phyloP scores from a whole-genome alignment of 2,797 vertebrate genomes.

The Nyctalus aviator region DNA sequence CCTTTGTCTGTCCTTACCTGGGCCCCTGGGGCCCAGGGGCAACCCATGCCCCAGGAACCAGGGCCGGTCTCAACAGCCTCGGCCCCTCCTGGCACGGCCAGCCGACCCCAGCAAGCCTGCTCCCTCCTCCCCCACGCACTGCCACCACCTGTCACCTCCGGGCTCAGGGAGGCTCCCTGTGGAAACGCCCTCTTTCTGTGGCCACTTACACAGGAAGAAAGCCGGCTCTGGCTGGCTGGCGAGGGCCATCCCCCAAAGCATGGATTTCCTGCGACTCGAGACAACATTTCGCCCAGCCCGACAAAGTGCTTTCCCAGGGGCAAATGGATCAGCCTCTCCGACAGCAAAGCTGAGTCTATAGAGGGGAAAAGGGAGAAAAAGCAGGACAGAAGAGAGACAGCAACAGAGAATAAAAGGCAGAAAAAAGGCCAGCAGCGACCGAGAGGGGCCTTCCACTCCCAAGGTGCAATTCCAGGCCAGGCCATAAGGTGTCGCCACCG shows the following conservation, averaged over 20 bases:
- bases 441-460: background rate
- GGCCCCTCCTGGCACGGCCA: background rate
- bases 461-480: background rate
- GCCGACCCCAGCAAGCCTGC: fast-evolving
- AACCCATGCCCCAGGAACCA: background rate
- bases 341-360: conserved; percentile 58
- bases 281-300: conserved; percentile 45
- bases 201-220: conserved; percentile 52
- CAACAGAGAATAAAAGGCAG: conserved; percentile 7
- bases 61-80: background rate
- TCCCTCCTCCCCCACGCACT: background rate
- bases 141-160: background rate
- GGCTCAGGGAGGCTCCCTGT: background rate
- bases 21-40: background rate
- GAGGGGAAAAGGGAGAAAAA: conserved; percentile 34
- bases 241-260: conserved; percentile 69
- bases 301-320: conserved; percentile 55
- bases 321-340: conserved; percentile 58
- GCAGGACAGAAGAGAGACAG: conserved; percentile 55
- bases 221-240: conserved; percentile 58
- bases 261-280: conserved; percentile 62
- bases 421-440: background rate
- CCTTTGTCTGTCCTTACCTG: background rate
- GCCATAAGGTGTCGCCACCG: conserved; percentile 69
- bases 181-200: background rate